phyloP scores from a whole-genome alignment of 2,888 invertebrate species.

The Esperia sulphurella region DNA sequence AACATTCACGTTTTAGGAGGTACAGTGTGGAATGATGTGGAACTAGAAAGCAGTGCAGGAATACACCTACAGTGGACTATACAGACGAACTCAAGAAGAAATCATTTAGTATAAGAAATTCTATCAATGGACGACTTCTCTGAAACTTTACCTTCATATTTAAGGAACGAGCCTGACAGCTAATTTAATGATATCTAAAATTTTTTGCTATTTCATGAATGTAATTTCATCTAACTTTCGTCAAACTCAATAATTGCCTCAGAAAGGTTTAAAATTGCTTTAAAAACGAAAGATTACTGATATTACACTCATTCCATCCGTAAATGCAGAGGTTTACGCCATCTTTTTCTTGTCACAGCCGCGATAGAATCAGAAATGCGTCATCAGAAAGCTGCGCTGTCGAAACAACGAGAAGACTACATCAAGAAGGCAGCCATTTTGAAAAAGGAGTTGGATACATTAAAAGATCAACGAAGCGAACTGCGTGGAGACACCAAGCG shows the following conservation, averaged over 20 bases:
- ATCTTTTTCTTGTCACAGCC: constrained; percentile 44
- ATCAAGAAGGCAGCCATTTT: constrained; percentile 85
- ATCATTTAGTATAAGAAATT: too few relatives aligned
- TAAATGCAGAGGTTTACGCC: constrained; percentile 12
- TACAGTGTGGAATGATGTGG: not conserved
- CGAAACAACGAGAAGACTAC: constrained; percentile 90
- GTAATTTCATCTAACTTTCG: constrained; percentile 11
- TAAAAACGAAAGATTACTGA: constrained; percentile 15
- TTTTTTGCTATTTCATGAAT: constrained; percentile 15
- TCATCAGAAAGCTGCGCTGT: constrained; percentile 88
- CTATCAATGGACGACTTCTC: not conserved
- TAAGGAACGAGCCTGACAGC: constrained; percentile 12
- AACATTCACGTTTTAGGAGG: not conserved
- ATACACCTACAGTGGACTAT: not conserved
- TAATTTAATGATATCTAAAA: constrained; percentile 2
- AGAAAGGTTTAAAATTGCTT: not conserved
- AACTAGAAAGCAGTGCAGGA: not conserved
- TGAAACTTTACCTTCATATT: not conserved
- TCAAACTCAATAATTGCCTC: not conserved
- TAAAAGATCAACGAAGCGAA: constrained; percentile 89
- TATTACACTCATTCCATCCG: constrained; percentile 21
- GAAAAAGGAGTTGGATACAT: constrained; percentile 87
- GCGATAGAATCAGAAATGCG: constrained; percentile 90
- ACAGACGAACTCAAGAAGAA: not conserved
- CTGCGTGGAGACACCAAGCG: constrained; percentile 83